A percentile compares a stretch with the other conserved stretches of the same genome.
Conservation (phyloP, 2,113 vertebrate species). For the Saccopteryx leptura region DNA sequence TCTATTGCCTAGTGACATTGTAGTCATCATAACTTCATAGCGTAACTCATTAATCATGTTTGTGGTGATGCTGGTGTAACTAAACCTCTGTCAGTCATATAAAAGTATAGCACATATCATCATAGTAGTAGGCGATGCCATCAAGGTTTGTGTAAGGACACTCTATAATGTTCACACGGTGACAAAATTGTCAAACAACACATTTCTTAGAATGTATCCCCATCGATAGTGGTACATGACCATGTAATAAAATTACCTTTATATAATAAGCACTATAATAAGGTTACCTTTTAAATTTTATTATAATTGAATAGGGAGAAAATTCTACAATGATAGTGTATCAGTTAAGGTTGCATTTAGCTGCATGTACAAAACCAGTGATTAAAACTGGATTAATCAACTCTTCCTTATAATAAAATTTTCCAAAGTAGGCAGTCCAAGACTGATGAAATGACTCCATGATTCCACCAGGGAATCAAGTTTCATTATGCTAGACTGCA, state of each 20-base stretch:
- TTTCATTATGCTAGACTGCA: not conserved
- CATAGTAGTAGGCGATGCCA: too few relatives aligned
- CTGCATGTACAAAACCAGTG: not conserved
- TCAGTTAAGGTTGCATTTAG: not conserved
- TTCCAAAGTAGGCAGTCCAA: not conserved
- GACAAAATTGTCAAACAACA: too few relatives aligned
- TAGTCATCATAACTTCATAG: too few relatives aligned
- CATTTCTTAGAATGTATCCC: too few relatives aligned
- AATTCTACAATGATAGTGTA: not conserved
- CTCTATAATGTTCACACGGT: too few relatives aligned
- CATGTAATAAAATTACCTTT: not conserved
- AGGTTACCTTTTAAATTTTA: constrained; percentile 13
- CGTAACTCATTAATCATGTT: too few relatives aligned
- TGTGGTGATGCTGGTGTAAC: too few relatives aligned
- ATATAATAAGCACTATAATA: not conserved
- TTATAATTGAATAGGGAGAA: not conserved
- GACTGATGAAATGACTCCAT: not conserved
- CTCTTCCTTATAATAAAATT: not conserved
- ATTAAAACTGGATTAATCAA: not conserved
- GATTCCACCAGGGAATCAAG: not conserved
- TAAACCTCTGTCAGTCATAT: too few relatives aligned
- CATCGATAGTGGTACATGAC: too few relatives aligned
- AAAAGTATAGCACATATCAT: too few relatives aligned
- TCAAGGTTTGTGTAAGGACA: too few relatives aligned
- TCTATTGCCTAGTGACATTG: too few relatives aligned